Conservation (phyloP, 2,113 vertebrate species). For the Pseudorhombus dupliciocellatus region DNA sequence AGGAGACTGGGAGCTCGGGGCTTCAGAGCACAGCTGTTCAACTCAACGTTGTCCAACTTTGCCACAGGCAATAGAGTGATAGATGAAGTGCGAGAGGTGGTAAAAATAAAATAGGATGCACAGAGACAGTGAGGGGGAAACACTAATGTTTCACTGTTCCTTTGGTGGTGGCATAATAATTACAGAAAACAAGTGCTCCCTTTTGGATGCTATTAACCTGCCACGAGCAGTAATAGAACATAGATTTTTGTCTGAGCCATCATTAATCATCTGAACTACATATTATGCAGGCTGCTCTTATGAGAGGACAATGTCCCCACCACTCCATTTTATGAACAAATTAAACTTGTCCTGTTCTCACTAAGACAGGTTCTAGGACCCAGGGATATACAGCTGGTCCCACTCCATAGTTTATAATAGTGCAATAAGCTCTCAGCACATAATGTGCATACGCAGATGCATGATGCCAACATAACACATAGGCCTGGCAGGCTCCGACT, state of each 20-base stretch:
- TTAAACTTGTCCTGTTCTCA: constrained; percentile 4
- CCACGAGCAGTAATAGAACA: constrained; percentile 13
- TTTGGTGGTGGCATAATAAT: constrained; percentile 6
- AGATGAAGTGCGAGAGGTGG: constrained; percentile 38
- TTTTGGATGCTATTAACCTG: constrained; percentile 2
- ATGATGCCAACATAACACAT: constrained; percentile 29
- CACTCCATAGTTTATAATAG: constrained; percentile 25
- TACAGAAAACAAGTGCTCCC: not conserved
- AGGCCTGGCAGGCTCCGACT: constrained; percentile 45
- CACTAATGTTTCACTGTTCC: not conserved
- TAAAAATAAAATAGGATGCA: constrained; percentile 9
- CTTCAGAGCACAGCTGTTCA: constrained; percentile 64
- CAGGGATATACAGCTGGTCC: constrained; percentile 2
- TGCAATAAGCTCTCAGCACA: constrained; percentile 17
- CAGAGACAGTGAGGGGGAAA: constrained; percentile 16
- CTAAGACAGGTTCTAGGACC: constrained; percentile 23
- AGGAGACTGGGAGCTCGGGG: constrained; percentile 34
- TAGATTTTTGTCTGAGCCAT: constrained; percentile 15
- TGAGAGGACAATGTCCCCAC: constrained; percentile 8
- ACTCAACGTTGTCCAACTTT: constrained; percentile 29
- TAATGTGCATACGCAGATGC: constrained; percentile 19
- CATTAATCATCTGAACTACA: not conserved
- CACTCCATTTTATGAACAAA: constrained; percentile 1
- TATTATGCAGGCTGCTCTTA: not conserved
- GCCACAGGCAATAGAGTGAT: constrained; percentile 23